These are phyloP conservation scores for Vulpes lagopus DNA, from an alignment of 2,113 vertebrate species.

Conservation along the genomic window DNA sequence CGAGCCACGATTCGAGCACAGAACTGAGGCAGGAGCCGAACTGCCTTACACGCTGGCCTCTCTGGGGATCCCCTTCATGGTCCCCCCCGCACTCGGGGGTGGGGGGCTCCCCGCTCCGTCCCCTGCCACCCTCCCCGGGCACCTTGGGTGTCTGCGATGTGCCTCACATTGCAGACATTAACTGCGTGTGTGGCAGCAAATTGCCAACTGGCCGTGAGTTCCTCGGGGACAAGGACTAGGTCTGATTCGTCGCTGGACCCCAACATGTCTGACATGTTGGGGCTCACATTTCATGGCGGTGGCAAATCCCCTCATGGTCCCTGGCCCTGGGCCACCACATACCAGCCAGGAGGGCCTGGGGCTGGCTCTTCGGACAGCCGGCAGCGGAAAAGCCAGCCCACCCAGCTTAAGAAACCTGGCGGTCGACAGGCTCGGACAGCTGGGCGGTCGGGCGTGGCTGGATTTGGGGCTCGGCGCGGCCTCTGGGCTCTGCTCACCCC, in stretches of 20 bases:
- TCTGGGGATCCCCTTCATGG: too few relatives aligned
- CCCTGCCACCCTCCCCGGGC: not conserved
- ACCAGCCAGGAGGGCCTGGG: not conserved
- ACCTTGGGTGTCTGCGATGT: accelerated
- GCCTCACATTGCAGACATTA: accelerated
- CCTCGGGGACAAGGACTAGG: not conserved
- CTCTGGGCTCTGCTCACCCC: accelerated
- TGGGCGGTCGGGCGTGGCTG: accelerated
- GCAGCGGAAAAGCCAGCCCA: not conserved
- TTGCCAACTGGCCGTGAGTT: not conserved
- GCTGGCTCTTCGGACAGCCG: accelerated
- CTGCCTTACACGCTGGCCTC: too few relatives aligned
- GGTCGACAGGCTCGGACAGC: not conserved
- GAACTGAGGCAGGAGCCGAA: too few relatives aligned
- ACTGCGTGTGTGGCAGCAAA: accelerated
- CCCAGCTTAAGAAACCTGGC: not conserved
- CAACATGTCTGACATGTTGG: not conserved
- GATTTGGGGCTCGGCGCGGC: accelerated
- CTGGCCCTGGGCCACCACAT: not conserved
- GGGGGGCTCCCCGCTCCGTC: not conserved
- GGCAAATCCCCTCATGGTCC: accelerated
- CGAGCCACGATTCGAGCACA: not conserved
- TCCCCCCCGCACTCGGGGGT: not conserved
- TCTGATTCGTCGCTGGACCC: not conserved
- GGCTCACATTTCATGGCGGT: not conserved